These are phyloP conservation scores for Ellobius talpinus DNA, from an alignment of 2,113 vertebrate genomes.

Conservation along the genomic window DNA sequence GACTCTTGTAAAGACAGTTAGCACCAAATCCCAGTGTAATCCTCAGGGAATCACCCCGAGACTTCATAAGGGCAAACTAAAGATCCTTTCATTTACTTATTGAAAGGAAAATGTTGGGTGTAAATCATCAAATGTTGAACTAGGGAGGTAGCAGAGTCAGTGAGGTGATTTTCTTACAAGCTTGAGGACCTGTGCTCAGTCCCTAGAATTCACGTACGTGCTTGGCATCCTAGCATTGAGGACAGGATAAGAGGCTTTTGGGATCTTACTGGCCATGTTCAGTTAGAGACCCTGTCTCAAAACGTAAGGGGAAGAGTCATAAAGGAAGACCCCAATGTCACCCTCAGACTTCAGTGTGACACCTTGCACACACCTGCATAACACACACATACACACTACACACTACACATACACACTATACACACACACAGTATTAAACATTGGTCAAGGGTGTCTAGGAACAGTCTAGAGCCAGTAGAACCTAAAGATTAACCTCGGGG, in stretches of 20 bases:
- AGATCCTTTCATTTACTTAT: background rate
- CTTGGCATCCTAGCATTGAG: background rate
- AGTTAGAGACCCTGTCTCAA: background rate
- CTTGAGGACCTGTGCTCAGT: background rate
- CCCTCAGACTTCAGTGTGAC: background rate
- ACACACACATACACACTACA: background rate
- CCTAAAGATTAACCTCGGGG: background rate
- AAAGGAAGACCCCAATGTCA: too few relatives aligned
- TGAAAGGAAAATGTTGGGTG: background rate
- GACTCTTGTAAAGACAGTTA: background rate
- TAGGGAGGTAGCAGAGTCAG: background rate
- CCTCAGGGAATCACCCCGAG: background rate
- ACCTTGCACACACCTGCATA: too few relatives aligned
- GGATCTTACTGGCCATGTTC: background rate
- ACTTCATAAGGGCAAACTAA: too few relatives aligned
- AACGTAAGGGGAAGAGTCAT: background rate
- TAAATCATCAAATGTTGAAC: background rate
- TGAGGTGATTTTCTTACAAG: background rate
- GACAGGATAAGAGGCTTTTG: background rate
- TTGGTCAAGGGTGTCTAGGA: background rate
- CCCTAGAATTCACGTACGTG: background rate
- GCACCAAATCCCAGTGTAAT: background rate
- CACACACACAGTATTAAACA: background rate
- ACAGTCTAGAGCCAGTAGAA: background rate
- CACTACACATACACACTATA: too few relatives aligned